phyloP scores from a whole-genome alignment of 2,113 vertebrate species.

The Pyxicephalus adspersus region DNA sequence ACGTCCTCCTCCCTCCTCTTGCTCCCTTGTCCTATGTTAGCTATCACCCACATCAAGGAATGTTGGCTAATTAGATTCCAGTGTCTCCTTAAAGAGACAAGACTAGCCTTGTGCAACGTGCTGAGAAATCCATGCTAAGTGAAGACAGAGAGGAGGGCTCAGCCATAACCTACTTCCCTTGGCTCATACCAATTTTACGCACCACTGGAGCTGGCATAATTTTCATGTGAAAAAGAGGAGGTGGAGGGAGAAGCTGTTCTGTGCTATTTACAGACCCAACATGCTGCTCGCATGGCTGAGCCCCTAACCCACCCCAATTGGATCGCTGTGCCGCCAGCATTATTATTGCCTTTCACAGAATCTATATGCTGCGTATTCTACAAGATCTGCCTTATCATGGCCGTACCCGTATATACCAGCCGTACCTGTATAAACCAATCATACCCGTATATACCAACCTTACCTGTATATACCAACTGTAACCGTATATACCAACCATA shows the following conservation, averaged over 20 bases:
- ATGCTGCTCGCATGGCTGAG: constrained; percentile 45
- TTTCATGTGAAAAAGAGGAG: constrained; percentile 63
- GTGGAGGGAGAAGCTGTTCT: constrained; percentile 17
- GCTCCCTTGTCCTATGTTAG: constrained; percentile 58
- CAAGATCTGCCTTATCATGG: too few relatives aligned
- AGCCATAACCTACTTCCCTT: constrained; percentile 64
- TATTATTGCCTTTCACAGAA: too few relatives aligned
- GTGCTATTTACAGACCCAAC: constrained; percentile 51
- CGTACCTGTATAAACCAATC: too few relatives aligned
- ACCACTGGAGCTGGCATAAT: constrained; percentile 71
- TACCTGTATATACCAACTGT: too few relatives aligned
- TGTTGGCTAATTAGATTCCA: constrained; percentile 72
- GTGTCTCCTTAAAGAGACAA: constrained; percentile 73
- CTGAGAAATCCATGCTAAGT: constrained; percentile 63
- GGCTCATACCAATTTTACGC: constrained; percentile 73
- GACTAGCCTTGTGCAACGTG: constrained; percentile 67
- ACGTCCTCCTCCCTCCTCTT: constrained; percentile 46
- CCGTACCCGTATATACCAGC: too few relatives aligned
- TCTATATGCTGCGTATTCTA: too few relatives aligned
- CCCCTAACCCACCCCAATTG: constrained; percentile 23
- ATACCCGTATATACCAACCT: too few relatives aligned
- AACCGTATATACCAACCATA: too few relatives aligned
- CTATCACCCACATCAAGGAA: constrained; percentile 61
- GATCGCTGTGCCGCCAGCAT: background rate
- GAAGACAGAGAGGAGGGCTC: constrained; percentile 64